Base-by-base conservation (phyloP, 2,888 invertebrate species). In the Lordiphosa fenestrarum region DNA sequence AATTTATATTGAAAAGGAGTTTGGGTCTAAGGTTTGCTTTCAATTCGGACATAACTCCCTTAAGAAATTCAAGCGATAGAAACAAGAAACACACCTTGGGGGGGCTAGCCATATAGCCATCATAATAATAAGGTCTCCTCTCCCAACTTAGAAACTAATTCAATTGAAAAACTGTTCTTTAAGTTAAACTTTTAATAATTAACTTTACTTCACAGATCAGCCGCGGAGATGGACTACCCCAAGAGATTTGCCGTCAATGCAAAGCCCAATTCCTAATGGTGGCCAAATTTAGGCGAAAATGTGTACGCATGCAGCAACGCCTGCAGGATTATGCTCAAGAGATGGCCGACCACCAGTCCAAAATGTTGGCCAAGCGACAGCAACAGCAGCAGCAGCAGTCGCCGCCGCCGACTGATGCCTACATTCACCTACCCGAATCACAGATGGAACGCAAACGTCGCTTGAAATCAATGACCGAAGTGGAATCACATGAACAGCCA, bases 241-340 rank as follows among this genome's bases (percentile, higher is more conserved):
- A 87, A 59, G 74, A 81, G 63, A 87, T 87, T 52, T 87, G 87
- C 60, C 76, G 80, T 9, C 87, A 88, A 64, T 87, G 87, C 68
- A 84, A 64, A 49, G 86, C 87, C 6, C 87, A 86, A 52, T 86
- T 88, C 52, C 71, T 84, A 53, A 86, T 87, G 77, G 81, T 87
- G 51, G 85, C 78, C 61, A 87, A 87, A 62, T 87, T 88, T 55
- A 87, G 88, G 3, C 73, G 87, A 54, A 84, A 84, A 53, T 87
- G 87, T 41, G 53, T 83, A 23, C 85, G 85, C n/a, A 81, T 86
- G 41, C 87, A 87, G 65, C 73, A 73, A 37, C 81, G 84, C 21
- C 64, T 87, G 35, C 73, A 75, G 33, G 69, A 71, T n/a, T 50
- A 64, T 7, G 58, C 64, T 13, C 58, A 61, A 30, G 42, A 59